Conservation (phyloP, 2,888 invertebrate genomes). For the Phrixothrix hirtus region DNA sequence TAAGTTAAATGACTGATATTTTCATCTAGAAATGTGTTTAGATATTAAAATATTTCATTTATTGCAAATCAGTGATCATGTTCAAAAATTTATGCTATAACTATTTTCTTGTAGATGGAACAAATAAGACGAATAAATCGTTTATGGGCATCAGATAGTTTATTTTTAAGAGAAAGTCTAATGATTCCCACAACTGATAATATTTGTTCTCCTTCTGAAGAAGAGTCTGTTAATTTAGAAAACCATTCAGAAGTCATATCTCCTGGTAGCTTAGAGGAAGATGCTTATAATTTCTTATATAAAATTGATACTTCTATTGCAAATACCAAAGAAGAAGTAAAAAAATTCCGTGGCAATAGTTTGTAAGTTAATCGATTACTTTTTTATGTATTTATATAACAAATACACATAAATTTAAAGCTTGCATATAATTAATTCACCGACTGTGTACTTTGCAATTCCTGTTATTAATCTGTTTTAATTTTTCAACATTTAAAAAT, state of each 20-base stretch:
- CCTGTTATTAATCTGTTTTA: no score
- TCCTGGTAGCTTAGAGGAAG: slow-evolving; percentile 67
- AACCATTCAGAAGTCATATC: slow-evolving; percentile 53
- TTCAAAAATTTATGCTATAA: background rate
- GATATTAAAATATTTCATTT: no score
- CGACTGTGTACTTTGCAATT: no score
- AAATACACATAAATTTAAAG: no score
- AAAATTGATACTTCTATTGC: slow-evolving; percentile 85
- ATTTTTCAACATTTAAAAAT: no score
- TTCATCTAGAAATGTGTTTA: background rate
- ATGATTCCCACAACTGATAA: slow-evolving; percentile 80
- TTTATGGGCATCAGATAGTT: slow-evolving; percentile 90
- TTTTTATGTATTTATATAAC: no score
- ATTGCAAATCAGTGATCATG: background rate
- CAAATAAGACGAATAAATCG: slow-evolving; percentile 90
- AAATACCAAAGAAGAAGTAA: slow-evolving; percentile 80
- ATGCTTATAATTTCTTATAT: slow-evolving; percentile 77
- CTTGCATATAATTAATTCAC: no score
- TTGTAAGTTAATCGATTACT: no score
- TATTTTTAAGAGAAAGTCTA: slow-evolving; percentile 86
- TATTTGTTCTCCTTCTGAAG: slow-evolving; percentile 62
- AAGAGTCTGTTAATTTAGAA: slow-evolving; percentile 55
- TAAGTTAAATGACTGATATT: background rate
- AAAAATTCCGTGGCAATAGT: slow-evolving; percentile 73
- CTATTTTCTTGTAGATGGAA: slow-evolving; percentile 71